phyloP scores from a whole-genome alignment of 2,797 vertebrate species.

The Rhincodon typus region DNA sequence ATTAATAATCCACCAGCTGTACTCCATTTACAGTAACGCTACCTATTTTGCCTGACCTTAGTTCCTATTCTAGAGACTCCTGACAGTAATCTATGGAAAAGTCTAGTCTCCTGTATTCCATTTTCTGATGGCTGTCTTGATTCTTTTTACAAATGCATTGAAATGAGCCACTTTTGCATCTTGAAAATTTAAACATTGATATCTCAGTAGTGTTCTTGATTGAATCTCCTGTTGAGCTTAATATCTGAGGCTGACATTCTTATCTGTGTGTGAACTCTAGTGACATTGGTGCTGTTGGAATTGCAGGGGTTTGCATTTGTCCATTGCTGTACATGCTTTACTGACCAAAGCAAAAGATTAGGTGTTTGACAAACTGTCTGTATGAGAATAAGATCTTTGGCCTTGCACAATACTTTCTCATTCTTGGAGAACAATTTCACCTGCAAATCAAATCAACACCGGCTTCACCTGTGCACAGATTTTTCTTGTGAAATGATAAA shows the following conservation, averaged over 20 bases:
- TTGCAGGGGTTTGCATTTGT: not conserved
- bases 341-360: not conserved
- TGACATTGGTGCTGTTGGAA: not conserved
- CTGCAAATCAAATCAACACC: not conserved
- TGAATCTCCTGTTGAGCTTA: not conserved
- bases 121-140: not conserved
- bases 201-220: not conserved
- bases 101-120: not conserved
- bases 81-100: not conserved
- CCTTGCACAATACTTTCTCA: not conserved
- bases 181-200: not conserved
- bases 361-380: not conserved
- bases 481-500: not conserved
- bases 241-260: not conserved
- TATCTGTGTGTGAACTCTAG: not conserved
- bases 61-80: too few relatives aligned
- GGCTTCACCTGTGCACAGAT: not conserved
- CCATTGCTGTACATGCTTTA: not conserved
- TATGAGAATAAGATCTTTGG: not conserved
- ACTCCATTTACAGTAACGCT: not conserved
- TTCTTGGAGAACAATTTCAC: not conserved
- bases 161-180: not conserved
- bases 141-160: not conserved
- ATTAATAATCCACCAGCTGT: not conserved
- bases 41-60: not conserved